Percentiles rank a stretch among this genome's conserved stretches.
phyloP scores from a whole-genome alignment of 2,888 invertebrate genomes.

The Sipha maydis region DNA sequence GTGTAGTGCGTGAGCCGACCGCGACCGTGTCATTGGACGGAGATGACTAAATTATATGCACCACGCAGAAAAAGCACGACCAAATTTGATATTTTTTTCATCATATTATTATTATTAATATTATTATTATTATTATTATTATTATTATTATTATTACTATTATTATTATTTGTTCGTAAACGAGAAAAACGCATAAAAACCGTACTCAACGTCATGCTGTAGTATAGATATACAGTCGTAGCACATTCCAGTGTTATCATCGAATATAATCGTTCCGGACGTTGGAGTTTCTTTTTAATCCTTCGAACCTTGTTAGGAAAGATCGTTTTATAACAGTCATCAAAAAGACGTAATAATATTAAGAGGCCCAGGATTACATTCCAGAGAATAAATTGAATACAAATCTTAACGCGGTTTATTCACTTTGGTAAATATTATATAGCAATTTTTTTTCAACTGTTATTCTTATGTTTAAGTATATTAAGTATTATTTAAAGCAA shows the following conservation, averaged over 20 bases:
- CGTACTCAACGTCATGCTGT: no score
- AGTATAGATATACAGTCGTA: no score
- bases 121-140: not conserved
- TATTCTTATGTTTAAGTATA: not conserved
- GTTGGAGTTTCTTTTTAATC: not conserved
- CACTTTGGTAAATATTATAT: not conserved
- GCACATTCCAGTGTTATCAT: not conserved
- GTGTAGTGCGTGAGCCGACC: not conserved
- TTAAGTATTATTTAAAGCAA: not conserved
- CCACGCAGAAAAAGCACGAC: not conserved
- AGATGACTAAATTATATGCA: not conserved
- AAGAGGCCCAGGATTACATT: not conserved
- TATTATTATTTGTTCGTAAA: not conserved
- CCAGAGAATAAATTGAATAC: not conserved
- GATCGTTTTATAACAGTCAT: constrained; percentile 4
- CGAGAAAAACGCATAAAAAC: not conserved
- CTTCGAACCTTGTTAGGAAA: not conserved
- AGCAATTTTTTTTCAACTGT: not conserved
- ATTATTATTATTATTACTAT: not conserved
- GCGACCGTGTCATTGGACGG: not conserved
- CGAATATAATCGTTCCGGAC: not conserved
- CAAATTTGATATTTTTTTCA: not conserved
- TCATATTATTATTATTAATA: not conserved
- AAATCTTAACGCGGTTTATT: not conserved
- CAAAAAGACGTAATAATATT: no score